phyloP scores from a whole-genome alignment of 23 tunicate genomes.

The Halocynthia aurantium region DNA sequence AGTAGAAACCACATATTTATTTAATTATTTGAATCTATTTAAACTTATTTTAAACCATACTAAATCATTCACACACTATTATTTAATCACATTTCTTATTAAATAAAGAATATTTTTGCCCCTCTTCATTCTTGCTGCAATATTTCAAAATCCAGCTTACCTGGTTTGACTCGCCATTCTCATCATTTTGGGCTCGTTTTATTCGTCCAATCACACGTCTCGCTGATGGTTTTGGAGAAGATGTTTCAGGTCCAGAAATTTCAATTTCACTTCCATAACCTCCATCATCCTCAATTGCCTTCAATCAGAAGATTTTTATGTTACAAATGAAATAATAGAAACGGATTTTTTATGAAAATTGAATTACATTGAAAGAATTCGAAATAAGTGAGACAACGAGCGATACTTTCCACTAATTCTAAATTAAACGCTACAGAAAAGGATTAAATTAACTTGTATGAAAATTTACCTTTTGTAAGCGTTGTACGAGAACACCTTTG shows the following conservation, averaged over 20 bases:
- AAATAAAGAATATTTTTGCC: no score
- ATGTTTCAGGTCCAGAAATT: background rate
- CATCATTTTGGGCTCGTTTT: constrained; percentile 14
- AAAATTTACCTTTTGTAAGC: constrained; percentile 43
- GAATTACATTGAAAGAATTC: no score
- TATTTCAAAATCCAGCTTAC: background rate
- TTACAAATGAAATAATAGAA: no score
- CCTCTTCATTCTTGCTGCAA: no score
- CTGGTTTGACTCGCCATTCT: background rate
- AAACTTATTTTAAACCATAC: no score
- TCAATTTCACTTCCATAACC: constrained; percentile 35
- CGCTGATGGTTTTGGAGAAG: constrained; percentile 18
- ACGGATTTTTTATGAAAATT: no score
- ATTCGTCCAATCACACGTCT: constrained; percentile 11
- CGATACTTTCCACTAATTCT: no score
- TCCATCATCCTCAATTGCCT: constrained; percentile 59
- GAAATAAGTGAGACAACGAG: no score
- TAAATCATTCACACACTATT: no score
- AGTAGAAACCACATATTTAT: no score
- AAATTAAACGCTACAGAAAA: background rate
- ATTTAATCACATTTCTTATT: no score
- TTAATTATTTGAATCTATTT: no score
- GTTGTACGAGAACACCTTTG: constrained; percentile 46
- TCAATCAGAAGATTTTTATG: background rate
- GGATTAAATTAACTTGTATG: background rate